Base-by-base conservation (phyloP, 2,113 vertebrate genomes). In the Chaetops frenatus region DNA sequence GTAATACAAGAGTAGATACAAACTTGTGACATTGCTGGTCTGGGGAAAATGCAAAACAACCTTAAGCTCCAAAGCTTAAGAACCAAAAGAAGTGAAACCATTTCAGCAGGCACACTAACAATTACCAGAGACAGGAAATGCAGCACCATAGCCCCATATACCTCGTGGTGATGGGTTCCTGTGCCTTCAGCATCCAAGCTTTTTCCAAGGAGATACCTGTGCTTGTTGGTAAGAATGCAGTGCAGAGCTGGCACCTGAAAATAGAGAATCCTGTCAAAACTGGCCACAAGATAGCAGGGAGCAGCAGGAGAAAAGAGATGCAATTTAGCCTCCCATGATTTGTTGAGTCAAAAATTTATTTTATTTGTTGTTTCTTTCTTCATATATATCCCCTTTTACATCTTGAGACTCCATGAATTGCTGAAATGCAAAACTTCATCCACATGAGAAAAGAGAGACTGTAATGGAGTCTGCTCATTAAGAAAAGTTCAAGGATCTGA, bases 281-380 rank as follows among this genome's bases (percentile, higher is more conserved):
- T 86, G 58, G 44, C 45, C 72, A 84, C 72, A 57, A 42, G 79
- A 69, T 42, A 95, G 35, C 44, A 81, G 25, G n/a, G 54, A 80
- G 22, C 67, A 81, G 53, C 40, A 77, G 54, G 58, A 65, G 42
- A 66, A 72, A 56, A 53, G 57, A 65, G 38, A 44, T 51, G 31
- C 28, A 74, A 54, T 92, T 95, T 84, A 44, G 38, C 18, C 20
- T 47, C 3, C 0, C 45, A n/a, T 58, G 76, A 81, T 86, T 81
- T 92, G 94, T 95, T 87, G 87, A 96, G 56, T 44, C 38, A 36
- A 81, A 88, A 81, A 40, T 78, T 82, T 92, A 57, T 73, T 94
- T 92, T 35, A 81, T 44, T 64, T 93, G 20, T 85, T 93, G 48
- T 78, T 95, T 94, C 76, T 50, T 83, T 82, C 47, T 70, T 82